Percentiles rank a stretch among this genome's conserved stretches.
Conservation (phyloP, 1,140 invertebrate genomes). For the Ips nitidus region DNA sequence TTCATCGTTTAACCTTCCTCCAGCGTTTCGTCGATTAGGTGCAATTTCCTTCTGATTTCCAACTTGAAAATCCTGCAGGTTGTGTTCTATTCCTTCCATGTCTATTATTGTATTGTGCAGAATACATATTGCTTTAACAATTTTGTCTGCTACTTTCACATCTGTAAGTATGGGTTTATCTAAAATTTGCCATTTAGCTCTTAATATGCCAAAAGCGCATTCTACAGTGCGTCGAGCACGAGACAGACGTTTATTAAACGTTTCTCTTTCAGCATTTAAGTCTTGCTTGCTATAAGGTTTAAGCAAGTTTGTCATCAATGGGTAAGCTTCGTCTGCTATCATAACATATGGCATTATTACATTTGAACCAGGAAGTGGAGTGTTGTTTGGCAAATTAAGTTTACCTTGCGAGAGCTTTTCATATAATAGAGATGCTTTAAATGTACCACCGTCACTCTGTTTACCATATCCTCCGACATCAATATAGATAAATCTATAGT, state of each 20-base stretch:
- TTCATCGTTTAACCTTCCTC: slow-evolving; percentile 12
- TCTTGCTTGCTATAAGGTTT: slow-evolving; percentile 5
- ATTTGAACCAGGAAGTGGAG: background rate
- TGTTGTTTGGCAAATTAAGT: background rate
- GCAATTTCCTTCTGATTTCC: slow-evolving; percentile 1
- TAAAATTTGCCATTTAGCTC: too few species aligned
- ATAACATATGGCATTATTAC: too few species aligned
- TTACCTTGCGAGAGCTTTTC: slow-evolving; percentile 1
- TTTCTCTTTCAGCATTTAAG: background rate
- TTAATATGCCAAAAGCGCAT: too few species aligned
- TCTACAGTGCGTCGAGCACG: too few species aligned
- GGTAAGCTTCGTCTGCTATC: background rate
- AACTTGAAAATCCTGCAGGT: slow-evolving; percentile 6
- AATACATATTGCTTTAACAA: too few species aligned
- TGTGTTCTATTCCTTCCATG: background rate
- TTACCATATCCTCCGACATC: too few species aligned
- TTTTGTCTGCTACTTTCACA: too few species aligned
- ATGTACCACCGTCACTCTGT: too few species aligned
- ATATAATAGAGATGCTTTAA: slow-evolving; percentile 3
- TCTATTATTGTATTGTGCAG: too few species aligned
- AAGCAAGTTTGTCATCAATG: background rate
- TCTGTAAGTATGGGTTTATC: too few species aligned
- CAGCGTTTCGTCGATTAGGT: background rate
- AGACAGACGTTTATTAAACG: too few species aligned
- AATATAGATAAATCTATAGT: too few species aligned